Conservation (phyloP, 2,888 invertebrate species). For the Trichopoda pennipes region DNA sequence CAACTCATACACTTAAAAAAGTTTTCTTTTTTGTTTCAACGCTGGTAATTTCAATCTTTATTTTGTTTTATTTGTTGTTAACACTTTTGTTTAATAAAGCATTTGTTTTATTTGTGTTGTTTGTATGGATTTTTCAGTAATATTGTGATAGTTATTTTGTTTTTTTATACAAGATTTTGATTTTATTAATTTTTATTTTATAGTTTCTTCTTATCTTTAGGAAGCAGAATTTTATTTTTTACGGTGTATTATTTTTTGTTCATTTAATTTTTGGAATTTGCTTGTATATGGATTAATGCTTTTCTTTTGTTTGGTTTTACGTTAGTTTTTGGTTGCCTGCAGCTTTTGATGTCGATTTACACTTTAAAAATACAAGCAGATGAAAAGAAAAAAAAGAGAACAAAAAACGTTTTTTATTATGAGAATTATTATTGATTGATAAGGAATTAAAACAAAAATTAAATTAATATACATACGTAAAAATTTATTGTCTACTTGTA, state of each 20-base stretch:
- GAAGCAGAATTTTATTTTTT: constrained; percentile 24
- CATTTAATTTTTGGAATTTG: constrained; percentile 55
- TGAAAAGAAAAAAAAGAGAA: constrained; percentile 33
- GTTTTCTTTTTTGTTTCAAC: constrained; percentile 6
- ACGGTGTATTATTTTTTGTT: constrained; percentile 52
- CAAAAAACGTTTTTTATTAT: constrained; percentile 34
- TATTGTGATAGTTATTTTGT: neutral
- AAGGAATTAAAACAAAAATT: constrained; percentile 14
- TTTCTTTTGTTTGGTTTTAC: constrained; percentile 70
- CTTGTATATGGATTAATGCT: constrained; percentile 63
- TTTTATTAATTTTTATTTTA: constrained; percentile 46
- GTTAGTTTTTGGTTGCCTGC: constrained; percentile 57
- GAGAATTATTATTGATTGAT: constrained; percentile 34
- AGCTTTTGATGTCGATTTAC: constrained; percentile 64
- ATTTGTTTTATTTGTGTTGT: neutral
- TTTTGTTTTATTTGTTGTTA: neutral
- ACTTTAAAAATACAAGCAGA: constrained; percentile 51
- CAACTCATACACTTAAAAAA: constrained; percentile 41
- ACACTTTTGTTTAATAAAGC: constrained; percentile 5
- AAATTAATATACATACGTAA: constrained; percentile 2
- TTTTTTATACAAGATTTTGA: constrained; percentile 52
- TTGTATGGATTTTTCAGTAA: neutral
- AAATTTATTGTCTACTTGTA: constrained; percentile 12
- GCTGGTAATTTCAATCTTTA: neutral
- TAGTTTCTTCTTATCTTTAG: neutral